Percentiles rank a stretch among this genome's conserved stretches.
phyloP scores from a whole-genome alignment of 1,140 invertebrate species.

The Venustaconcha ellipsiformis region DNA sequence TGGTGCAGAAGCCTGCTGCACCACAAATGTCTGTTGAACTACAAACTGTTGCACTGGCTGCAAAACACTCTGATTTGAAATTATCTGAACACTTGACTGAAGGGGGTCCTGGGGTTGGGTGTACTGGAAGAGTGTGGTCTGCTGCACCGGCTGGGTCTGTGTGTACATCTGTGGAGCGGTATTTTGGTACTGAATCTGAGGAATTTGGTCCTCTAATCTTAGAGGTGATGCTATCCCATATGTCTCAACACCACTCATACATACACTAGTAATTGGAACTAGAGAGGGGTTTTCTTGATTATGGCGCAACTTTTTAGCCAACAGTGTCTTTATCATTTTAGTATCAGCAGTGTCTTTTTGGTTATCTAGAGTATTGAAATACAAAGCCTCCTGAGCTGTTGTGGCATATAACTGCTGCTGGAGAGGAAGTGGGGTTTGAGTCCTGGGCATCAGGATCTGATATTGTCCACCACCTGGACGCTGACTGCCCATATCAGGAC shows the following conservation, averaged over 20 bases:
- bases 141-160: slow-evolving; percentile 7
- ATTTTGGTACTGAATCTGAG: slow-evolving; percentile 22
- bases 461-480: too few species aligned
- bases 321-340: slow-evolving; percentile 26
- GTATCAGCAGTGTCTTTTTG: slow-evolving; percentile 23
- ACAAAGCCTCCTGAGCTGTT: slow-evolving; percentile 23
- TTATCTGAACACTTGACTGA: slow-evolving; percentile 14
- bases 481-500: too few species aligned
- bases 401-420: too few species aligned
- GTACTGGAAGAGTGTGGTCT: slow-evolving; percentile 28
- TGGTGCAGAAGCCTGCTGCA: slow-evolving; percentile 8
- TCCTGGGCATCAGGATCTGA: too few species aligned
- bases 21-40: slow-evolving; percentile 25
- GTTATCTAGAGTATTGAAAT: slow-evolving; percentile 19
- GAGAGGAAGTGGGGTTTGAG: too few species aligned
- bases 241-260: too few species aligned
- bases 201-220: too few species aligned
- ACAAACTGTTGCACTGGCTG: slow-evolving; percentile 12
- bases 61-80: background rate
- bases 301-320: slow-evolving; percentile 21
- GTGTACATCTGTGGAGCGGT: slow-evolving; percentile 1
- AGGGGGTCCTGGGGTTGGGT: slow-evolving; percentile 1
- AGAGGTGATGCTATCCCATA: too few species aligned
- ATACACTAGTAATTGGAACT: too few species aligned
- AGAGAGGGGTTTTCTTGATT: background rate